Evolutionary conservation across 1,140 invertebrate species (phyloP).

Genomic region (Lepidurus packardi): DNA sequence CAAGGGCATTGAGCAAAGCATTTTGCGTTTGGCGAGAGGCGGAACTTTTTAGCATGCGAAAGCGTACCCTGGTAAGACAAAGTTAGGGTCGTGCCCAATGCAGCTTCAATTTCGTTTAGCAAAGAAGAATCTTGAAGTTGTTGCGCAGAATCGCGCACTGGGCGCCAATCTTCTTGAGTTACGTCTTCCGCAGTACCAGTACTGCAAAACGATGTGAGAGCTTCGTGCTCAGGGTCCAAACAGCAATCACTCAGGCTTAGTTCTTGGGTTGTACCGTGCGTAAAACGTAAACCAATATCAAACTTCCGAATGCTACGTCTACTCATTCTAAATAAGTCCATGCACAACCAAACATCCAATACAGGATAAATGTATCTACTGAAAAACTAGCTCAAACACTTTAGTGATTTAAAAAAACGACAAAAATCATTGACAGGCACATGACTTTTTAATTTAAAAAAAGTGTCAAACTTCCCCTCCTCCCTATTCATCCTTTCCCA

Average conservation of each 20-base stretch:
- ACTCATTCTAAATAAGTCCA: background rate
- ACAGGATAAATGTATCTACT: slow-evolving; percentile 10
- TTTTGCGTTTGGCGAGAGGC: background rate
- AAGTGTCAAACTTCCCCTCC: background rate
- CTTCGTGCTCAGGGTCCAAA: slow-evolving; percentile 25
- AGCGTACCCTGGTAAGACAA: slow-evolving; percentile 22
- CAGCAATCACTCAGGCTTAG: slow-evolving; percentile 8
- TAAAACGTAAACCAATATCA: slow-evolving; percentile 22
- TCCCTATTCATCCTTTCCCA: background rate
- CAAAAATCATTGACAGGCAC: background rate
- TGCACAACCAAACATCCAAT: slow-evolving; percentile 18
- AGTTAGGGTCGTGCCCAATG: slow-evolving; percentile 32
- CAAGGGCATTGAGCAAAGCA: slow-evolving; percentile 5
- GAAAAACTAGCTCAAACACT: background rate
- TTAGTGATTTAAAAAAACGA: background rate
- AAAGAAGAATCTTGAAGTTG: background rate
- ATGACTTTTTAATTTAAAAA: background rate
- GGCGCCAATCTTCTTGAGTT: slow-evolving; percentile 7
- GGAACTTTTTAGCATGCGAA: slow-evolving; percentile 15
- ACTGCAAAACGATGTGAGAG: slow-evolving; percentile 31
- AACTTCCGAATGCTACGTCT: background rate
- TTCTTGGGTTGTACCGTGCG: slow-evolving; percentile 13
- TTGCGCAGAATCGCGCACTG: background rate
- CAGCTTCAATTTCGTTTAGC: slow-evolving; percentile 33
- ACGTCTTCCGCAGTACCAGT: background rate